Percentiles rank a stretch among this genome's conserved stretches.
phyloP scores from a whole-genome alignment of 2,113 vertebrate genomes.

The Neodon shergylaensis region DNA sequence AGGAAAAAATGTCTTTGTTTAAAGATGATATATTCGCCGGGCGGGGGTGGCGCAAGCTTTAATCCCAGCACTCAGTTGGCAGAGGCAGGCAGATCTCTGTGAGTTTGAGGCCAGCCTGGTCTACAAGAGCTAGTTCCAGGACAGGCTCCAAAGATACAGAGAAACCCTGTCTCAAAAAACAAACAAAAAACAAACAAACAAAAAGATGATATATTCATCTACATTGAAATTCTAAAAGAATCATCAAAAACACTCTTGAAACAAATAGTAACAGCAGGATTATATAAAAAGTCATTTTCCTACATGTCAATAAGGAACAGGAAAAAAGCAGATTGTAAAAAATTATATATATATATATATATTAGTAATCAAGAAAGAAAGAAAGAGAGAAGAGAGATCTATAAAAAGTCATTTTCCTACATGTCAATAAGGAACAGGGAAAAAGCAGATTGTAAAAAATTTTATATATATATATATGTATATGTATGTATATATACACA shows the following conservation, averaged over 20 bases:
- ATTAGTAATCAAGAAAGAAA: neutral
- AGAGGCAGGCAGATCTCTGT: no score
- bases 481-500: no score
- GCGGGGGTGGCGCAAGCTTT: no score
- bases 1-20: neutral
- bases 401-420: neutral
- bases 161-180: no score
- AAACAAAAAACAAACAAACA: no score
- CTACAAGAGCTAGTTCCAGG: no score
- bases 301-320: neutral
- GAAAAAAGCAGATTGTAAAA: neutral
- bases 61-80: no score
- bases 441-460: neutral
- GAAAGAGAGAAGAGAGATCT: neutral
- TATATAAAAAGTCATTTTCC: neutral
- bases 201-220: neutral
- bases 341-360: neutral
- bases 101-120: no score
- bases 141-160: no score
- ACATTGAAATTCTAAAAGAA: neutral
- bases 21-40: neutral
- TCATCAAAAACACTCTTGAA: neutral
- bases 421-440: neutral
- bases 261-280: neutral
- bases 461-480: neutral